Evolutionary conservation across 35 echinoderm and acorn worm species (phyloP).

Genomic region (Stichopus chloronotus): DNA sequence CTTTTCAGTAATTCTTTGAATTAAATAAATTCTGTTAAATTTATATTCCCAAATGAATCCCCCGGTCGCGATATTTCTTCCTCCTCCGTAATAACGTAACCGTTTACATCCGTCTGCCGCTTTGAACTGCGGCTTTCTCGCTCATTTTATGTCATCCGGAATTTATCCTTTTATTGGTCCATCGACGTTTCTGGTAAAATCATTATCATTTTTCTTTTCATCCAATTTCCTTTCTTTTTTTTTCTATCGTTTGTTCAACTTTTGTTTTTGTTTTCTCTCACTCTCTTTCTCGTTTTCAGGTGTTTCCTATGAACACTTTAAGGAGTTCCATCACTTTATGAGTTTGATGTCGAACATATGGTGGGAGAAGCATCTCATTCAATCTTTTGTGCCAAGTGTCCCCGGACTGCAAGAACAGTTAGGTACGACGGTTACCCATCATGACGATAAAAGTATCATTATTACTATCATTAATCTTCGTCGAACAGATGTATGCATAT

Average conservation of each 20-base stretch:
- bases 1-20: not conserved
- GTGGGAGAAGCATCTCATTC: slow-evolving; percentile 79
- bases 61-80: not conserved
- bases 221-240: slow-evolving; percentile 15
- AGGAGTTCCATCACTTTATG: slow-evolving; percentile 94
- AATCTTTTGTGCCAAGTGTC: slow-evolving; percentile 81
- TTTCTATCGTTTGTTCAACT: not conserved
- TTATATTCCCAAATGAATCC: slow-evolving; percentile 1
- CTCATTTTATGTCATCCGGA: slow-evolving; percentile 27
- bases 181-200: not conserved
- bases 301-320: slow-evolving; percentile 87
- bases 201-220: slow-evolving; percentile 38
- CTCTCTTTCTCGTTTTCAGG: slow-evolving; percentile 65
- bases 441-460: no score
- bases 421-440: slow-evolving; percentile 56
- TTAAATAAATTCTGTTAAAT: slow-evolving; percentile 2
- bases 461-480: no score
- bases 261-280: slow-evolving; percentile 4
- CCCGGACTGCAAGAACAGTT: slow-evolving; percentile 83
- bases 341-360: slow-evolving; percentile 76
- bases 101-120: slow-evolving; percentile 3
- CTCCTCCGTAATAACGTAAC: not conserved
- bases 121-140: not conserved
- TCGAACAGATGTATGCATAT: not conserved
- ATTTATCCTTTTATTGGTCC: slow-evolving; percentile 24